Conservation (phyloP, 2,888 invertebrate genomes). For the Pristionchus arcanus region DNA sequence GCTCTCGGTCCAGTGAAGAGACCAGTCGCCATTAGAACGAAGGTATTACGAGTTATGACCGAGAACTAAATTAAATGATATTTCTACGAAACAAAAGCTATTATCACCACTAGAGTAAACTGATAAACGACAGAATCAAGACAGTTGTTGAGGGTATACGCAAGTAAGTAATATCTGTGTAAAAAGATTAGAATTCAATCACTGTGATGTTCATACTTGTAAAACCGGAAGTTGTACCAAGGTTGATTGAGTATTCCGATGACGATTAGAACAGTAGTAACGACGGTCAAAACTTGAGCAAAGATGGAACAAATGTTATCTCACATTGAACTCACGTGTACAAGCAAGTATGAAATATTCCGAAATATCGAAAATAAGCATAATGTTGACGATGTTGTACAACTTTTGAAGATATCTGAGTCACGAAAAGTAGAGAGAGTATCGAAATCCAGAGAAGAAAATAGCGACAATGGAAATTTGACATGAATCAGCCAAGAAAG, state of each 20-base stretch:
- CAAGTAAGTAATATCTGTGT: not conserved
- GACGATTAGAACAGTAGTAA: not conserved
- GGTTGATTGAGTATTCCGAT: not conserved
- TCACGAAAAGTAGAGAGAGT: not conserved
- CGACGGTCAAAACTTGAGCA: not conserved
- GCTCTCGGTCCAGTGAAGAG: not conserved
- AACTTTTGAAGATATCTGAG: not conserved
- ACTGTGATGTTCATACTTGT: not conserved
- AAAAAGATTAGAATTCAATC: not conserved
- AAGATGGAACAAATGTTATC: not conserved
- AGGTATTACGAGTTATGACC: not conserved
- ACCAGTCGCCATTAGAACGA: not conserved
- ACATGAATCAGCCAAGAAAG: not conserved
- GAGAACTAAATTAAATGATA: not conserved
- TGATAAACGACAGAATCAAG: not conserved
- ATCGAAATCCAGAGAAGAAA: not conserved
- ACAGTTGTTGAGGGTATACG: not conserved
- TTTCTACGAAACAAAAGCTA: not conserved
- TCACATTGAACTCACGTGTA: not conserved
- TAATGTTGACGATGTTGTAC: not conserved
- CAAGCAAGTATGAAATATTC: not conserved
- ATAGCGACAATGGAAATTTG: not conserved
- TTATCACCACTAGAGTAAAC: not conserved
- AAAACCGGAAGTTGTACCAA: not conserved
- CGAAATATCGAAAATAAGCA: constrained; percentile 11